Evolutionary conservation across 2,113 vertebrate genomes (phyloP).

Genomic region (Pelvicachromis taeniatus): DNA sequence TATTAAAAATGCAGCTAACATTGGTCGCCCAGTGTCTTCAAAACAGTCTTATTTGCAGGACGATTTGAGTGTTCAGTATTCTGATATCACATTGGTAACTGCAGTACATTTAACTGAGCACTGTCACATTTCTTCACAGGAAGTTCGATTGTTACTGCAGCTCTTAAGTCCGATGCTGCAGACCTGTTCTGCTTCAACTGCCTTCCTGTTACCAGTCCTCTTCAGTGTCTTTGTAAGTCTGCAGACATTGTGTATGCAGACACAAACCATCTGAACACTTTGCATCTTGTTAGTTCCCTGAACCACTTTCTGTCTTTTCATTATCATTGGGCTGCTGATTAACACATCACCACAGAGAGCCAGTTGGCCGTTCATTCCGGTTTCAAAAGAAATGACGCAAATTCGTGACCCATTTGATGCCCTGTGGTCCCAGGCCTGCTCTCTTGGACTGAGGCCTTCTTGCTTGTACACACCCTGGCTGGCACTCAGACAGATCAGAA

Average conservation of each 20-base stretch:
- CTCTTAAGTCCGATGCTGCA: neutral
- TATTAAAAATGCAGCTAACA: neutral
- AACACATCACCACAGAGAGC: constrained; percentile 39
- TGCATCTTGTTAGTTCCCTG: constrained; percentile 6
- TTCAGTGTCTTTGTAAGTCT: neutral
- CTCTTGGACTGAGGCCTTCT: constrained; percentile 17
- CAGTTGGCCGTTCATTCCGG: constrained; percentile 39
- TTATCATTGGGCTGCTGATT: constrained; percentile 47
- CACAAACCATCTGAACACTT: constrained; percentile 11
- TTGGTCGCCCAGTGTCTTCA: neutral
- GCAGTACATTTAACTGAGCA: neutral
- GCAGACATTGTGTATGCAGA: neutral
- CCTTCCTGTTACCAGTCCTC: neutral
- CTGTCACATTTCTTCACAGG: neutral
- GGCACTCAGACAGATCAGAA: constrained; percentile 9
- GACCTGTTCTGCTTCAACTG: neutral
- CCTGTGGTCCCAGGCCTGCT: constrained; percentile 24
- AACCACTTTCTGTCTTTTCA: constrained; percentile 22
- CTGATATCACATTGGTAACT: neutral
- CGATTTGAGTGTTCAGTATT: neutral
- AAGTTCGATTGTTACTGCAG: accelerated
- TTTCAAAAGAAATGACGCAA: constrained; percentile 63
- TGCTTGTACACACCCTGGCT: neutral
- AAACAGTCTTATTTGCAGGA: neutral
- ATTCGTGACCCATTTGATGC: constrained; percentile 33